Evolutionary conservation across 2,888 invertebrate genomes (phyloP).

Genomic region (Drosophila kuntzei): DNA sequence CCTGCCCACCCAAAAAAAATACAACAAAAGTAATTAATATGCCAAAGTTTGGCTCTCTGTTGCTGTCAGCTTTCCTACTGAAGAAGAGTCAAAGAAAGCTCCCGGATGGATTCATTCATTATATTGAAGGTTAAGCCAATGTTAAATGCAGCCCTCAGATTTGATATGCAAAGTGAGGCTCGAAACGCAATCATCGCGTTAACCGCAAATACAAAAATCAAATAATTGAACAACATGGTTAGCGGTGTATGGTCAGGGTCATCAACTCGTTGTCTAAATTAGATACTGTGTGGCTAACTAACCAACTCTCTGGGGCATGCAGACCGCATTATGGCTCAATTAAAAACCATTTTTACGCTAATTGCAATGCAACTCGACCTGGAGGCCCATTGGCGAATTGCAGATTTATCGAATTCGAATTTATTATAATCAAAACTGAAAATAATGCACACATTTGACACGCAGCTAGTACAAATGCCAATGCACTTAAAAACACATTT

Average conservation of each 20-base stretch:
- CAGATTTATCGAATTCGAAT: slow-evolving; percentile 39
- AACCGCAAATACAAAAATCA: slow-evolving; percentile 26
- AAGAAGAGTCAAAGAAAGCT: slow-evolving; percentile 12
- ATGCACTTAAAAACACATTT: slow-evolving; percentile 69
- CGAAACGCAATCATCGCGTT: slow-evolving; percentile 26
- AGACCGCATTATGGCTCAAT: slow-evolving; percentile 75
- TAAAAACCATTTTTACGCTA: slow-evolving; percentile 76
- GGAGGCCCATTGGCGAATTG: slow-evolving; percentile 33
- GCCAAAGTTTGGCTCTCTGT: slow-evolving; percentile 62
- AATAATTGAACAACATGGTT: slow-evolving; percentile 30
- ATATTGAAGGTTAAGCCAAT: slow-evolving; percentile 61
- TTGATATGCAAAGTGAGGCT: slow-evolving; percentile 32
- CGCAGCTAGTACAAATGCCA: slow-evolving; percentile 46
- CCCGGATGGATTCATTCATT: slow-evolving; percentile 36
- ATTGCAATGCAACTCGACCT: slow-evolving; percentile 46
- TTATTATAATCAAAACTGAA: slow-evolving; percentile 44
- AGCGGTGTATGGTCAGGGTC: slow-evolving; percentile 12
- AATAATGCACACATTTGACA: slow-evolving; percentile 49
- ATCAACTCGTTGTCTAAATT: slow-evolving; percentile 23
- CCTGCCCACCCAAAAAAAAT: background rate
- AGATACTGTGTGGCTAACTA: slow-evolving; percentile 39
- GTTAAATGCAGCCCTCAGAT: slow-evolving; percentile 36
- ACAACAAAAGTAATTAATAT: slow-evolving; percentile 73
- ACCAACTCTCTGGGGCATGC: slow-evolving; percentile 51
- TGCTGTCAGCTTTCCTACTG: slow-evolving; percentile 26